Conservation (phyloP, 1,140 invertebrate genomes). For the Drosophila pachea region DNA sequence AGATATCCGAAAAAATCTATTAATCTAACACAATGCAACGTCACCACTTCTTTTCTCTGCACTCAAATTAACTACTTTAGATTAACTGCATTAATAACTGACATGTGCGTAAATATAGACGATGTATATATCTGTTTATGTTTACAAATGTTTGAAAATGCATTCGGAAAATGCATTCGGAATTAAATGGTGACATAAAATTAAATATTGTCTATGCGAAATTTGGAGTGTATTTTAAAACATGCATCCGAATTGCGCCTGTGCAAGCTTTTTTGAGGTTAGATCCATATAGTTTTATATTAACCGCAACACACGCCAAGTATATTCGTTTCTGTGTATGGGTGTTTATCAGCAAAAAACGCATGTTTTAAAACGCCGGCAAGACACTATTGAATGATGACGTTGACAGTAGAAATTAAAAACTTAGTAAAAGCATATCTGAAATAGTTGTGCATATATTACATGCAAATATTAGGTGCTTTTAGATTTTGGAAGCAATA, state of each 20-base stretch:
- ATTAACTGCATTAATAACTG: constrained; percentile 39
- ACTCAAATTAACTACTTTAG: constrained; percentile 18
- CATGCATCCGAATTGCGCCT: constrained; percentile 24
- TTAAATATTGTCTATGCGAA: neutral
- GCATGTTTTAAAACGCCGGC: constrained; percentile 34
- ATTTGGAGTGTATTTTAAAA: constrained; percentile 10
- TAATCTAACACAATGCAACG: constrained; percentile 46
- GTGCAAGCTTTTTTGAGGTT: constrained; percentile 50
- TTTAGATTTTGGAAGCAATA: constrained; percentile 10
- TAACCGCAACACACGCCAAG: constrained; percentile 24
- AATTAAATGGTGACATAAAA: neutral
- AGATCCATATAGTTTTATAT: constrained; percentile 57
- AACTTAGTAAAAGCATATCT: constrained; percentile 13
- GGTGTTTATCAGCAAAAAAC: constrained; percentile 33
- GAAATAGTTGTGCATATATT: constrained; percentile 15
- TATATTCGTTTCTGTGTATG: constrained; percentile 1
- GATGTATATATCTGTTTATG: constrained; percentile 2
- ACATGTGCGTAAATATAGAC: constrained; percentile 1
- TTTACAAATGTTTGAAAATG: constrained; percentile 1
- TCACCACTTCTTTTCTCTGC: constrained; percentile 37
- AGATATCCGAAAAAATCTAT: neutral
- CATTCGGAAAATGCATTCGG: neutral
- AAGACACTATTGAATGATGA: constrained; percentile 42
- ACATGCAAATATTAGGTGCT: constrained; percentile 23
- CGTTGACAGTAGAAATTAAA: constrained; percentile 21